phyloP scores from a whole-genome alignment of 2,797 vertebrate genomes.

The Coendou prehensilis region DNA sequence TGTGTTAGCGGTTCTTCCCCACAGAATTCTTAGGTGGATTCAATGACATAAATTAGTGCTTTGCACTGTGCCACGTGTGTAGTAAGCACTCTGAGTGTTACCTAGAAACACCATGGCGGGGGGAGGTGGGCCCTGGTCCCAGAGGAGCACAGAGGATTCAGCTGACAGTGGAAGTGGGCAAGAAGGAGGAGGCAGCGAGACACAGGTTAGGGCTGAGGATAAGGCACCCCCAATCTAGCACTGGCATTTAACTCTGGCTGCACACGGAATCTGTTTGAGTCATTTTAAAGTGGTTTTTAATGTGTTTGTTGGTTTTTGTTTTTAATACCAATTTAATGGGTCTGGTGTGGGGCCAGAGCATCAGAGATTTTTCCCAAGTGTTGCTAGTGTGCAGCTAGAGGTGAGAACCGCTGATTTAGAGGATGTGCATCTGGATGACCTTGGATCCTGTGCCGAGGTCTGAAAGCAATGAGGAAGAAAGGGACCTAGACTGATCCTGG shows the following conservation, averaged over 20 bases:
- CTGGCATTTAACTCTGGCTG: background rate
- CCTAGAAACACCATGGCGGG: background rate
- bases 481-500: background rate
- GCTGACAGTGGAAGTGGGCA: background rate
- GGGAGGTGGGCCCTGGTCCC: background rate
- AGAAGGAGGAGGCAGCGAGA: background rate
- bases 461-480: background rate
- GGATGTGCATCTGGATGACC: background rate
- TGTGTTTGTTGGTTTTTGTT: background rate
- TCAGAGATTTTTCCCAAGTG: background rate
- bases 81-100: background rate
- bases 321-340: constrained; percentile 5
- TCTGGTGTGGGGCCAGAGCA: background rate
- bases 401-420: background rate
- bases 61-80: background rate
- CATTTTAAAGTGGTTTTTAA: background rate
- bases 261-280: background rate
- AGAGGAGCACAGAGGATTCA: background rate
- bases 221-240: background rate
- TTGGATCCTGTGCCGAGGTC: background rate
- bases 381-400: background rate
- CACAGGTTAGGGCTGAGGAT: background rate
- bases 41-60: background rate
- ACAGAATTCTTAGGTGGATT: background rate
- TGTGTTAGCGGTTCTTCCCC: background rate